Percentiles rank a stretch among this genome's conserved stretches.
phyloP scores from a whole-genome alignment of 2,797 vertebrate species.

The Enteromius thamalakanensis region DNA sequence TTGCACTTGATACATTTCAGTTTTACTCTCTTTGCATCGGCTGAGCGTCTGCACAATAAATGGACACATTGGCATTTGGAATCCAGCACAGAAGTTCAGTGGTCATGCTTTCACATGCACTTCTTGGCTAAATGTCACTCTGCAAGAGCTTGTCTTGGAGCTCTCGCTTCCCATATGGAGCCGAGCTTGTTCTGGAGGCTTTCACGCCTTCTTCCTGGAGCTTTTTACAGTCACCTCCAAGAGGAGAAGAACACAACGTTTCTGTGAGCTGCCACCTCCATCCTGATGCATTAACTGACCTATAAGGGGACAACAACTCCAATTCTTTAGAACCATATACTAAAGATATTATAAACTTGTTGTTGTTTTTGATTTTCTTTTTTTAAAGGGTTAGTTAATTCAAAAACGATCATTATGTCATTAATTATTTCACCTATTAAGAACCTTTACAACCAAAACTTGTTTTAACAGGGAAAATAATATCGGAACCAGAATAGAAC shows the following conservation, averaged over 20 bases:
- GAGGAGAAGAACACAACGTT: slow-evolving; percentile 55
- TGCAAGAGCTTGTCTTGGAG: slow-evolving; percentile 59
- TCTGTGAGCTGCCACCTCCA: slow-evolving; percentile 40
- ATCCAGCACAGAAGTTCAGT: slow-evolving; percentile 48
- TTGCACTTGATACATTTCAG: slow-evolving; percentile 16
- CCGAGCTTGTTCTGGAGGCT: slow-evolving; percentile 56
- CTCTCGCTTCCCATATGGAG: slow-evolving; percentile 58
- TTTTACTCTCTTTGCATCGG: slow-evolving; percentile 24
- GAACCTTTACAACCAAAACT: background rate
- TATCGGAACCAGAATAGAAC: background rate
- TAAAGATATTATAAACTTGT: slow-evolving; percentile 22
- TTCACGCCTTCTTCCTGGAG: slow-evolving; percentile 58
- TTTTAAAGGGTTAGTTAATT: background rate
- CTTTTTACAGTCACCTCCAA: slow-evolving; percentile 54
- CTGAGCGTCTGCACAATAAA: slow-evolving; percentile 45
- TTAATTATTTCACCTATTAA: background rate
- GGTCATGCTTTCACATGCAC: slow-evolving; percentile 55
- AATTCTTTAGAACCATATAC: slow-evolving; percentile 11
- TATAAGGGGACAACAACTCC: slow-evolving; percentile 44
- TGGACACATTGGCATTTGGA: slow-evolving; percentile 56
- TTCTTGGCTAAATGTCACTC: slow-evolving; percentile 62
- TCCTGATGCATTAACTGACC: slow-evolving; percentile 41
- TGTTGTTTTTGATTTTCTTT: background rate
- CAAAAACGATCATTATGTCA: background rate
- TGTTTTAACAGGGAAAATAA: background rate